Base-by-base conservation (phyloP, 2,113 vertebrate species). In the Psophia crepitans region DNA sequence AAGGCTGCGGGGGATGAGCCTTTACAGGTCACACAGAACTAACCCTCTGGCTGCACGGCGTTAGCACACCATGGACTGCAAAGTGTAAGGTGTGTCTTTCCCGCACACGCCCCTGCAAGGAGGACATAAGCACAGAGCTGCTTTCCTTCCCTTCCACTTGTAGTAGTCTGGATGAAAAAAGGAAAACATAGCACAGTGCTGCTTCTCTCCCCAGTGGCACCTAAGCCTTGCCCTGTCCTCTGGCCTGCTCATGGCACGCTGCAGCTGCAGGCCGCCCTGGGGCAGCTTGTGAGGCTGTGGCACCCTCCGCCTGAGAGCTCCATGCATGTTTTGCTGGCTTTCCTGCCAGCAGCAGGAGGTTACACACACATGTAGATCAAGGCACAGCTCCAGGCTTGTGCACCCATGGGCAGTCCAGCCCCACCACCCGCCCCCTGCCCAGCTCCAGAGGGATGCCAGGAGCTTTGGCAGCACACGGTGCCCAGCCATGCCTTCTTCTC, bases 351-450 rank as follows among this genome's bases (percentile, higher is more conserved):
- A 39, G 20, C 8, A 35, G 37, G 22, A 57, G 32, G 28, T 28
- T 7, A n/a, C 30, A 33, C 3, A 5, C 21, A 6, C 3, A 2
- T 12, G 27, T 11, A 74, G 20, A 39, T 3, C 32, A 41, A 63
- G 32, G 41, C 79, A 39, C 30, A 43, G 64, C 12, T 77, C 56
- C 32, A 70, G 77, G 28, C 11, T 30, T 18, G 8, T 0, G 12
- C 46, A 32, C 17, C 32, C 64, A 12, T 3, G 9, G 33, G 41
- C 63, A 83, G 27, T 43, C n/a, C 39, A 70, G 63, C 30, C n/a
- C 44, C 11, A 8, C 11, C 51, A 12, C 10, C 24, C 30, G 35
- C 24, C 5, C 12, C 2, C 0, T 19, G 19, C 12, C 66, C 28
- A 24, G 33, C 20, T 43, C 35, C 57, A 22, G 23, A 56, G 33